Evolutionary conservation across 2,888 invertebrate species (phyloP).

Genomic region (Allophyes oxyacanthae): DNA sequence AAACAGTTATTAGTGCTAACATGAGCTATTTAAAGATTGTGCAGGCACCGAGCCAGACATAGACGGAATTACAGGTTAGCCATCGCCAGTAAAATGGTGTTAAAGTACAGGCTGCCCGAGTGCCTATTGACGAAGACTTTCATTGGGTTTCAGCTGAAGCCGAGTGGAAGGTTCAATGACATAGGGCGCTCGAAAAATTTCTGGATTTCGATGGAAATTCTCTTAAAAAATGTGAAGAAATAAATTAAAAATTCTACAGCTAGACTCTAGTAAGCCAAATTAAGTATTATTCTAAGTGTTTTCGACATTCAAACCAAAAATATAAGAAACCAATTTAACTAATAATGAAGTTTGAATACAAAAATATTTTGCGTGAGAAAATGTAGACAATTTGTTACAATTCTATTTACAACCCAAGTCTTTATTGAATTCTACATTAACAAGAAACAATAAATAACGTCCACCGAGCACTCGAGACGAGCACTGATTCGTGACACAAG

Average conservation of each 20-base stretch:
- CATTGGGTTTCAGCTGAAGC: conserved; percentile 31
- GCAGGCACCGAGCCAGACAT: conserved; percentile 34
- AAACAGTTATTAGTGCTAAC: conserved; percentile 34
- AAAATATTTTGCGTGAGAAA: too few species aligned
- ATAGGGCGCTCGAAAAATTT: not conserved
- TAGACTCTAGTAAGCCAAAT: too few species aligned
- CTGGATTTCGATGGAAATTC: too few species aligned
- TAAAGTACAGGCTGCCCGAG: conserved; percentile 48
- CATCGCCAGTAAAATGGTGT: conserved; percentile 45
- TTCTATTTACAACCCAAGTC: conserved; percentile 14
- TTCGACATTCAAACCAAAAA: too few species aligned
- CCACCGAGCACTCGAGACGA: conserved; percentile 7
- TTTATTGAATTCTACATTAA: conserved; percentile 34
- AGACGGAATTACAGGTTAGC: conserved; percentile 57
- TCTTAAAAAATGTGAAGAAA: too few species aligned
- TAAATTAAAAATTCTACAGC: too few species aligned
- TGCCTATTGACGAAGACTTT: conserved; percentile 38
- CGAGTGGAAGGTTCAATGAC: conserved; percentile 26
- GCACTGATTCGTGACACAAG: conserved; percentile 41
- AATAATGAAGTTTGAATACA: too few species aligned
- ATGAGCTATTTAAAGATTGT: conserved; percentile 47
- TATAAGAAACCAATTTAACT: too few species aligned
- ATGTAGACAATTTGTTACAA: not conserved
- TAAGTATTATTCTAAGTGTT: too few species aligned
- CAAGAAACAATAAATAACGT: conserved; percentile 46